phyloP scores from a whole-genome alignment of 2,797 vertebrate species.

The Perodicticus potto region DNA sequence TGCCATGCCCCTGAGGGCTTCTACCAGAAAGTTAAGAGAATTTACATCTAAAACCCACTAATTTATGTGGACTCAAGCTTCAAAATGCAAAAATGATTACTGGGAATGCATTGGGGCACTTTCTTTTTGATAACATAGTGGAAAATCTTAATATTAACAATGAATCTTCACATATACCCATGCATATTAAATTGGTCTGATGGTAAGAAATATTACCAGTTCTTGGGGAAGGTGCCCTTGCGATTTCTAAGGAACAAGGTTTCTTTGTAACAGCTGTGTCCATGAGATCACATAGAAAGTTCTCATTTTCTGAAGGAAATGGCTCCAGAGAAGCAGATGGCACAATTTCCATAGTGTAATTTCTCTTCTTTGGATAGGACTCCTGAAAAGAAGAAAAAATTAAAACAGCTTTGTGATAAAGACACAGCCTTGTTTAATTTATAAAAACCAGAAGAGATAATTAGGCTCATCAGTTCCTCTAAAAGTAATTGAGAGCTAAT shows the following conservation, averaged over 20 bases:
- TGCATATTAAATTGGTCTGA: constrained; percentile 17
- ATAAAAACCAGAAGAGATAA: constrained; percentile 68
- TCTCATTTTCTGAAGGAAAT: constrained; percentile 94
- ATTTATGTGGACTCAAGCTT: constrained; percentile 44
- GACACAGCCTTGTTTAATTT: constrained; percentile 34
- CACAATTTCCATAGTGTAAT: constrained; percentile 90
- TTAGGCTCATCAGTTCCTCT: background rate
- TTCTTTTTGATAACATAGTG: constrained; percentile 21
- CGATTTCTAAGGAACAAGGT: constrained; percentile 96
- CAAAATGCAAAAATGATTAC: constrained; percentile 1
- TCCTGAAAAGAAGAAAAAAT: constrained; percentile 89
- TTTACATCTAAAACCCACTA: background rate
- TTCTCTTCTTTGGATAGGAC: constrained; percentile 91
- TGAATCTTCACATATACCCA: background rate
- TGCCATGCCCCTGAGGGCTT: background rate
- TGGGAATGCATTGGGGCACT: background rate
- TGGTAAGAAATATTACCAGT: constrained; percentile 88
- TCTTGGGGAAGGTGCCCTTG: constrained; percentile 90
- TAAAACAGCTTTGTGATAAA: constrained; percentile 74
- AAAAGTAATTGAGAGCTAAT: constrained; percentile 43
- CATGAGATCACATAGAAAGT: constrained; percentile 93
- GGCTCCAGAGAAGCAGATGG: constrained; percentile 94
- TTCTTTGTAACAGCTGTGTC: constrained; percentile 96
- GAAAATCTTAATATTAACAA: constrained; percentile 48
- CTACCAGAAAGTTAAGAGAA: background rate